Base-by-base conservation (phyloP, 2,888 invertebrate species). In the Ommatoiulus sabulosus region DNA sequence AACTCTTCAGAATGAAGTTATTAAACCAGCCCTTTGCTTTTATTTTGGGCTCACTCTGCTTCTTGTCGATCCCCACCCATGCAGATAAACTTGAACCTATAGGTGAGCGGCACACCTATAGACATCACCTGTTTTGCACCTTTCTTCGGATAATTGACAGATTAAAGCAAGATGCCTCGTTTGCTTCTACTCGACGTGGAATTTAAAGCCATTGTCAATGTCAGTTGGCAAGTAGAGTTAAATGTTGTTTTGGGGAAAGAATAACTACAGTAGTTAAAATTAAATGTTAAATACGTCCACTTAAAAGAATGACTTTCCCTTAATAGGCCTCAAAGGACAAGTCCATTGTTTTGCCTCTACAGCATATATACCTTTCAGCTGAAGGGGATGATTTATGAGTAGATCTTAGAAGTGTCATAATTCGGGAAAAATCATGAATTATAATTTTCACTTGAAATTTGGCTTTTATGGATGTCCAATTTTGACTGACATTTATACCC, bases 1-100 rank as follows among this genome's bases (percentile, higher is more conserved):
- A 80, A 80, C 80, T 43, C 35, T 80, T 4, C 35, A 24, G 80
- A 80, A 80, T 80, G 80, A 80, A 80, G 80, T 80, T 80, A 80
- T 80, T 80, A 80, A 80, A 80, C 80, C 80, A 80, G 80, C 80
- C 80, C 80, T 80, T 80, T 80, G 80, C 80, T 80, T 80, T 80
- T 80, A 80, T 80, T 80, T 80, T 35, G 80, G 10, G 35, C 80
- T 35, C 43, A 80, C 80, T 35, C n/a, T 80, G 80, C 80, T 80
- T 35, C 80, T 80, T 80, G 80, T 80, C 80, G 24, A 80, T 80
- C 80, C 80, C 80, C 80, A 80, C 80, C 80, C 80, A 80, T 80
- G 24, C 24, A 43, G 43, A 1, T 80, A 12, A 24, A 80, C 80
- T 80, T 80, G 80, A 80, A 80, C 80, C 35, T 35, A 35, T 35